Evolutionary conservation across 2,888 invertebrate genomes (phyloP), one percentile per base, ranked within the genome.

Genomic region (Anoplius nigerrimus): DNA sequence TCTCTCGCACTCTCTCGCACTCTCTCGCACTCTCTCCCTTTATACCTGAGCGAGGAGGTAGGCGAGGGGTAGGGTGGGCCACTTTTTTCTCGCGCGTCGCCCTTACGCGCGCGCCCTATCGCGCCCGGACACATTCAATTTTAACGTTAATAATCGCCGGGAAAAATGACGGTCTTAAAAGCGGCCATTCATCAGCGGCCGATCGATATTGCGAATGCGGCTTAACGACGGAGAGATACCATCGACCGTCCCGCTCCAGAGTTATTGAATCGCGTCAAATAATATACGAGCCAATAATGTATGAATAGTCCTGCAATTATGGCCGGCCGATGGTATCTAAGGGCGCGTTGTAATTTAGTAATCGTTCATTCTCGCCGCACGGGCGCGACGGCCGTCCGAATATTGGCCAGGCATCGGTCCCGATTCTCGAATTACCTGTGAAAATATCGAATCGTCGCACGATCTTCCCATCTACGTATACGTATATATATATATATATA

Each of bases 201-300:
- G 81, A 80, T 80, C 85, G 84, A 86, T 84, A 85, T 82, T 82
- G 82, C 84, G 83, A 82, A 82, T 83, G 78, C 81, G 75, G 78
- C 76, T 84, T 82, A 85, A 83, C 83, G 84, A 81, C 80, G 79
- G 72, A 73, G 78, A 80, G 84, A 84, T 84, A 83, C 55, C 77
- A 84, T 84, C 83, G 75, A 64, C 63, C 75, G 72, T 76, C 74
- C 76, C 69, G 71, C 65, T 60, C 70, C 73, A 66, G 75, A 85
- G 81, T 85, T 85, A 86, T 86, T 86, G 86, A 86, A 86, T 86
- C 76, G 83, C 84, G 80, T 82, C 81, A 85, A 85, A 84, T 86
- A 86, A 86, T 85, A 84, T 86, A 86, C 83, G 86, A 84, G 82
- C 82, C 83, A 86, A 86, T 85, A 85, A 85, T 84, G 83, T 80